These are phyloP conservation scores for Phoxinus dragarum DNA, from an alignment of 2,797 vertebrate genomes.

Conservation along the genomic window DNA sequence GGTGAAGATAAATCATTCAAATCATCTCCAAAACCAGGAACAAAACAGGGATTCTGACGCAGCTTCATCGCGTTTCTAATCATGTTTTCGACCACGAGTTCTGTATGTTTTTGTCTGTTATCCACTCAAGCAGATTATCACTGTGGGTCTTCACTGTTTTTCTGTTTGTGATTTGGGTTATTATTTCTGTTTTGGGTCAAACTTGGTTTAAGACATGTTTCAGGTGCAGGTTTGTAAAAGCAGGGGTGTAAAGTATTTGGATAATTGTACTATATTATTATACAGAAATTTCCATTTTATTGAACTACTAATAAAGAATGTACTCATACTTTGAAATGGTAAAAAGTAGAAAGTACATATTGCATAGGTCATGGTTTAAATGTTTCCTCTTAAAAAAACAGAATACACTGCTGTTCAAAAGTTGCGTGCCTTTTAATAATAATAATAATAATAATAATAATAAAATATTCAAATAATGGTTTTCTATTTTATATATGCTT, in stretches of 20 bases:
- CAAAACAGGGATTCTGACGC: constrained; percentile 67
- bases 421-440: neutral
- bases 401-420: neutral
- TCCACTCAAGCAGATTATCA: constrained; percentile 69
- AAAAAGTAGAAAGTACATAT: neutral
- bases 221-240: neutral
- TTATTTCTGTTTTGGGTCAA: constrained; percentile 40
- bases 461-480: neutral
- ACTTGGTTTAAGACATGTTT: neutral
- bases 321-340: neutral
- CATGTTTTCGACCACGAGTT: constrained; percentile 63
- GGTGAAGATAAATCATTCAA: neutral
- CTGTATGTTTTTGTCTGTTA: constrained; percentile 71
- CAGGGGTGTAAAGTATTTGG: neutral
- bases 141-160: constrained; percentile 64
- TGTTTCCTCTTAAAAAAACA: neutral
- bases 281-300: neutral
- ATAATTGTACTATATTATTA: neutral
- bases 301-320: neutral
- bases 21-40: neutral
- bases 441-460: neutral
- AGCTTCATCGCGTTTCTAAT: constrained; percentile 67
- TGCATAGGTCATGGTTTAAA: neutral
- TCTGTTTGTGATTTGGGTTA: constrained; percentile 65
- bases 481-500: neutral